A percentile compares a stretch with the other conserved stretches of the same genome.
These are phyloP conservation scores for Epinephelus awoara DNA, from an alignment of 2,797 vertebrate species.

Conservation along the genomic window DNA sequence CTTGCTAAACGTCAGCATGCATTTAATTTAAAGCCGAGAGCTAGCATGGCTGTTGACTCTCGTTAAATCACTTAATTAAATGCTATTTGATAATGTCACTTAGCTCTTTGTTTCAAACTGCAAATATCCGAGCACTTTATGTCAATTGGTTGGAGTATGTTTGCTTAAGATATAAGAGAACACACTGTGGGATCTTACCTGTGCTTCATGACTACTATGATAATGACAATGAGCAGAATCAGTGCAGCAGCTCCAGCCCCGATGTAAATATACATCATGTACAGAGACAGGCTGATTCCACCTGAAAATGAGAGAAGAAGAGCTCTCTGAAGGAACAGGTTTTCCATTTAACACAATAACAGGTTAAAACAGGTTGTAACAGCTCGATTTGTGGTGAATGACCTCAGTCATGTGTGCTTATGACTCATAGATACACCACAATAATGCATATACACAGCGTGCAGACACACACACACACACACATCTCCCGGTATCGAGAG, in stretches of 20 bases:
- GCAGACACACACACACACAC: neutral
- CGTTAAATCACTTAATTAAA: neutral
- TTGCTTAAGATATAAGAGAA: neutral
- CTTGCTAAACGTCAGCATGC: neutral
- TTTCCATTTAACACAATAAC: neutral
- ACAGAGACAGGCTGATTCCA: slow-evolving; percentile 62
- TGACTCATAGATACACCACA: neutral
- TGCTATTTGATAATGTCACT: neutral
- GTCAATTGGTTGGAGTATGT: neutral
- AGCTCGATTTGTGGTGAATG: neutral
- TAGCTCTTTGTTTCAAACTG: neutral
- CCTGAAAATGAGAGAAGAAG: slow-evolving; percentile 59
- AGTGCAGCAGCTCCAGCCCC: slow-evolving; percentile 73
- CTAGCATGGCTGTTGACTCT: too few relatives aligned
- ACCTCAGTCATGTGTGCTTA: neutral
- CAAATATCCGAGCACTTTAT: neutral
- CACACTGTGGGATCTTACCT: slow-evolving; percentile 66
- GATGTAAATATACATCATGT: slow-evolving; percentile 81
- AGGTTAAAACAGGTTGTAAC: neutral
- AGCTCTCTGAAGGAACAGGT: neutral
- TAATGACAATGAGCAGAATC: slow-evolving; percentile 64
- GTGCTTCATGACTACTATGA: slow-evolving; percentile 68
- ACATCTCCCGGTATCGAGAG: neutral
- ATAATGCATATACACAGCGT: neutral
- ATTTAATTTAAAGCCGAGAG: too few relatives aligned